Percentiles rank a stretch among this genome's conserved stretches.
Conservation (phyloP, 1,140 invertebrate species). For the Dendrolimus kikuchii region DNA sequence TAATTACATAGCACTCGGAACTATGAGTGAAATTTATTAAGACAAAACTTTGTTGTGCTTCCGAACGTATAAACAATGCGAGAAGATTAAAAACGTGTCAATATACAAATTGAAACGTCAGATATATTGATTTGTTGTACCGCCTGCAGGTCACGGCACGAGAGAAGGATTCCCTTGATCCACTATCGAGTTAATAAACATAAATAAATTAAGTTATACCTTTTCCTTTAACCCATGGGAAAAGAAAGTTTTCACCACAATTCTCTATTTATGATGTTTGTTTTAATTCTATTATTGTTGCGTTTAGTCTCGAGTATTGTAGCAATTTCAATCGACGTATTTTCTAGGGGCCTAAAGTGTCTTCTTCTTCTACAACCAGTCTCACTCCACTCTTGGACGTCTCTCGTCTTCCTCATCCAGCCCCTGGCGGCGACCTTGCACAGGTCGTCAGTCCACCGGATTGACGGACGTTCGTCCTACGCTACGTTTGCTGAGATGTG, state of each 20-base stretch:
- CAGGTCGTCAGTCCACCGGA: no score
- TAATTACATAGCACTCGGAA: slow-evolving; percentile 20
- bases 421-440: no score
- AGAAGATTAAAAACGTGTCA: slow-evolving; percentile 65
- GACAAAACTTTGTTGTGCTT: slow-evolving; percentile 39
- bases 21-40: slow-evolving; percentile 45
- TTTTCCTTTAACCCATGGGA: slow-evolving; percentile 1
- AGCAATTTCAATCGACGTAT: no score
- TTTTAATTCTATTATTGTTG: neutral
- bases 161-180: slow-evolving; percentile 20
- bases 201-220: slow-evolving; percentile 16
- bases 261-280: neutral
- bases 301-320: neutral
- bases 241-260: slow-evolving; percentile 9
- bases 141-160: slow-evolving; percentile 23
- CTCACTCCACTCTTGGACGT: no score
- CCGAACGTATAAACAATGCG: slow-evolving; percentile 57
- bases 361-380: no score
- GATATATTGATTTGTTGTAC: slow-evolving; percentile 55
- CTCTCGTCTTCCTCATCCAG: no score
- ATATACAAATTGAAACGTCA: slow-evolving; percentile 69
- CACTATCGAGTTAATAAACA: slow-evolving; percentile 13
- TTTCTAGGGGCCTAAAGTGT: no score
- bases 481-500: no score
- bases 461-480: no score